phyloP scores from a whole-genome alignment of 2,888 invertebrate species.

The Drosophila algonquin region DNA sequence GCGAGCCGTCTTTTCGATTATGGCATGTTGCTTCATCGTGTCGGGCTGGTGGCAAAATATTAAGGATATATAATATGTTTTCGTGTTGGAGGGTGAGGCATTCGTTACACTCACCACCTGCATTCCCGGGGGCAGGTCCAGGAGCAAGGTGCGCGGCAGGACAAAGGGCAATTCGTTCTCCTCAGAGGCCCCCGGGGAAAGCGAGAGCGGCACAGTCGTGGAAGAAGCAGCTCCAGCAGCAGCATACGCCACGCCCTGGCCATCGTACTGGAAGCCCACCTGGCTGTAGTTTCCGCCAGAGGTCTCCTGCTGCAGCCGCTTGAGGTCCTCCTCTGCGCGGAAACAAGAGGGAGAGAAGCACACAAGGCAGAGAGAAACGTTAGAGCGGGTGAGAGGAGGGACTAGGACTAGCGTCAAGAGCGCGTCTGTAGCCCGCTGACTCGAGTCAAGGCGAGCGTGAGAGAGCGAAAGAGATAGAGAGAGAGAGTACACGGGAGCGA shows the following conservation, averaged over 20 bases:
- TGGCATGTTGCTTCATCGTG: conserved; percentile 93
- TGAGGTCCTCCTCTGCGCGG: conserved; percentile 93
- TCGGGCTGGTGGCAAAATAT: conserved; percentile 88
- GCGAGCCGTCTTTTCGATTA: conserved; percentile 97
- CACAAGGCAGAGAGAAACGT: conserved; percentile 50
- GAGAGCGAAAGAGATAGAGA: conserved; percentile 17
- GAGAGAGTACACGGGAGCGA: conserved; percentile 1
- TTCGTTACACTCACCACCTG: conserved; percentile 86
- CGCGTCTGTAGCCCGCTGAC: not conserved
- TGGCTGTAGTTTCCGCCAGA: conserved; percentile 87
- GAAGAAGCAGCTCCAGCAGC: conserved; percentile 82
- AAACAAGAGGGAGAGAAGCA: conserved; percentile 78
- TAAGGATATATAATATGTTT: not conserved
- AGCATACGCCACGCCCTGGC: conserved; percentile 14
- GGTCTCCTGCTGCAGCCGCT: conserved; percentile 91
- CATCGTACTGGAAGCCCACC: conserved; percentile 90
- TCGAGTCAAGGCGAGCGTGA: conserved; percentile 21
- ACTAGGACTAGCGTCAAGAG: not conserved
- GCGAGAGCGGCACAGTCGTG: conserved; percentile 58
- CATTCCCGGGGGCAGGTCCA: conserved; percentile 89
- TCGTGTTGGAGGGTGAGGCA: not conserved
- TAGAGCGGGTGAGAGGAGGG: conserved; percentile 48
- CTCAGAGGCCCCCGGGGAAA: conserved; percentile 84
- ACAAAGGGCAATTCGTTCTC: conserved; percentile 91
- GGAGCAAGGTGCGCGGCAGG: conserved; percentile 89